Base-by-base conservation (phyloP, 1,140 invertebrate genomes). In the Hirudo medicinalis region DNA sequence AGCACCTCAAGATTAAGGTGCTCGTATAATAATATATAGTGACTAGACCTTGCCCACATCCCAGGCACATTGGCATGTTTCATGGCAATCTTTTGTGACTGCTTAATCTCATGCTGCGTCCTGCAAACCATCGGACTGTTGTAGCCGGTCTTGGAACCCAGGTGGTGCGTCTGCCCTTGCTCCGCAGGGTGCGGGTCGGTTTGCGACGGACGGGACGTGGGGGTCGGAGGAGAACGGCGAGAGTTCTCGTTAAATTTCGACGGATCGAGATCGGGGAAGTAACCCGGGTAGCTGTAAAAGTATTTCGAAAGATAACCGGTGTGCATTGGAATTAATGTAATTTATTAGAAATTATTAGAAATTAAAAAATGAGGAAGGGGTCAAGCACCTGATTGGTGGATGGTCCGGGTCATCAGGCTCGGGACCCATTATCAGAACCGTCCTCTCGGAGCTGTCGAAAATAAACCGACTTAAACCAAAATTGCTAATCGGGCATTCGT, bases 81-180 rank as follows among this genome's bases (percentile, higher is more conserved):
- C 73, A 88, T 85, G 17, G 91, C 93, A 69, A 79, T 77, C 79
- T 83, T 91, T 80, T 94, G 91, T 25, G 92, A 91, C 29, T 88
- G 87, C 82, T 90, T 91, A 9, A 97, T 90, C 85, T 97, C 94
- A 75, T 96, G 91, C 78, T 96, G 94, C 2, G 93, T 96, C 72
- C 94, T 86, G 22, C 90, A 84, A 0, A 92, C 92, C 84, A 97
- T 89, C 13, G 92, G 92, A 78, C 91, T 92, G 17, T 90, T 89
- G 70, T 63, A 63, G 11, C 57, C 57, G 29, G 57, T 13, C 57
- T 63, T 63, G 9, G 57, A 22, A 63, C 57, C 19, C 5, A 13
- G 57, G 9, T n/a, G 57, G 19, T 20, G 54, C 25, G 5, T 5
- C 54, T 57, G 57, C 19, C 57, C 22, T n/a, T n/a, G 57, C 0